A percentile compares a stretch with the other conserved stretches of the same genome.
Conservation (phyloP, 2,113 vertebrate species). For the Condylura cristata region DNA sequence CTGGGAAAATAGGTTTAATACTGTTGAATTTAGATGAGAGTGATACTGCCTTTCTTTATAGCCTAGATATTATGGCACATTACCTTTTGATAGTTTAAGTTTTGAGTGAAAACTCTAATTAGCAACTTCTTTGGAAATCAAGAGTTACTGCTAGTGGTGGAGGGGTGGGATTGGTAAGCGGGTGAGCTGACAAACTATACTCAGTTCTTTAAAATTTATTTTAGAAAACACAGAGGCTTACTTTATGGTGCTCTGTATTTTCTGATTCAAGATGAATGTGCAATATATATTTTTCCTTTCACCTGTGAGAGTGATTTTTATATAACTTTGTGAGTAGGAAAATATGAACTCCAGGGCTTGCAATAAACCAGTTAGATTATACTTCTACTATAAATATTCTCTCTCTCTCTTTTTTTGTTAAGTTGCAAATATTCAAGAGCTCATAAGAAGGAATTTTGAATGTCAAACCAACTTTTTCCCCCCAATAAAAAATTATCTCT, state of each 20-base stretch:
- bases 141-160: neutral
- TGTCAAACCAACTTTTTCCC: neutral
- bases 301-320: conserved; percentile 3
- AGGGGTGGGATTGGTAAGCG: neutral
- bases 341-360: neutral
- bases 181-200: neutral
- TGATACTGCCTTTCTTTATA: neutral
- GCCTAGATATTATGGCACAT: neutral
- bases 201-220: neutral
- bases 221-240: neutral
- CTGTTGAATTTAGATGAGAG: neutral
- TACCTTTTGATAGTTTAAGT: neutral
- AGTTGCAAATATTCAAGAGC: neutral
- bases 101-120: neutral
- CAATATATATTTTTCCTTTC: neutral
- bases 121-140: neutral
- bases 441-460: neutral
- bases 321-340: neutral
- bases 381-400: neutral
- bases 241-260: neutral
- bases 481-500: neutral
- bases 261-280: neutral
- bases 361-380: neutral
- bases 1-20: neutral
- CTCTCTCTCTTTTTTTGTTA: neutral